Evolutionary conservation across 2,797 vertebrate genomes (phyloP).

Genomic region (Hoplostethus mediterraneus): DNA sequence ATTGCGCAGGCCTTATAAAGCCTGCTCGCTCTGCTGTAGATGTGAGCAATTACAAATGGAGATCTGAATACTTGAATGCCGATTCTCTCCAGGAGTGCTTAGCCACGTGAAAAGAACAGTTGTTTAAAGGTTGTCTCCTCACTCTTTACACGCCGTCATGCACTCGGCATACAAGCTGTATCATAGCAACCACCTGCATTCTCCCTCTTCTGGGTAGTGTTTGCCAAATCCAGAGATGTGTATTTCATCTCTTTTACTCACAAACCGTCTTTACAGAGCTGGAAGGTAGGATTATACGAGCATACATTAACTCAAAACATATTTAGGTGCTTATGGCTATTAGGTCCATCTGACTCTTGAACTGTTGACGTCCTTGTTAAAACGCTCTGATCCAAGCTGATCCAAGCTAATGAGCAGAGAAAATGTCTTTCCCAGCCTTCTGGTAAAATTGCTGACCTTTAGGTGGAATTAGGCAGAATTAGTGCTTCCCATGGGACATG

Average conservation of each 20-base stretch:
- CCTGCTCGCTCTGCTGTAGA: not conserved
- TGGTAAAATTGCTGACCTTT: constrained; percentile 6
- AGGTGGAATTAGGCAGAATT: constrained; percentile 1
- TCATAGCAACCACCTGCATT: constrained; percentile 61
- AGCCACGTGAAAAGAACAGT: constrained; percentile 30
- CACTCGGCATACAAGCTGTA: constrained; percentile 47
- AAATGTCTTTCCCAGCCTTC: not conserved
- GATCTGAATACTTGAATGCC: constrained; percentile 10
- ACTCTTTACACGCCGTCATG: constrained; percentile 26
- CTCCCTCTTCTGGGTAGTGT: not conserved
- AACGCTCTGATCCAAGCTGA: constrained; percentile 1
- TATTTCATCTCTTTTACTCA: constrained; percentile 10
- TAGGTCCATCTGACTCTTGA: constrained; percentile 20
- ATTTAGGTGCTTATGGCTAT: constrained; percentile 7
- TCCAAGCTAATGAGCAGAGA: constrained; percentile 21
- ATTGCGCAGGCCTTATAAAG: not conserved
- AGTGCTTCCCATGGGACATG: not conserved
- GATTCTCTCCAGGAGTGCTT: constrained; percentile 24
- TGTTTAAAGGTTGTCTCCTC: constrained; percentile 36
- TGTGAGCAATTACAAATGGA: constrained; percentile 3
- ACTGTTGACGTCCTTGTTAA: not conserved
- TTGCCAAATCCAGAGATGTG: constrained; percentile 15
- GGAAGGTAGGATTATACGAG: not conserved
- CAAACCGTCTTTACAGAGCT: constrained; percentile 8
- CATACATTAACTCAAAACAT: not conserved